These are phyloP conservation scores for Chymomyza caudatula DNA, from an alignment of 2,888 invertebrate species.

Conservation along the genomic window DNA sequence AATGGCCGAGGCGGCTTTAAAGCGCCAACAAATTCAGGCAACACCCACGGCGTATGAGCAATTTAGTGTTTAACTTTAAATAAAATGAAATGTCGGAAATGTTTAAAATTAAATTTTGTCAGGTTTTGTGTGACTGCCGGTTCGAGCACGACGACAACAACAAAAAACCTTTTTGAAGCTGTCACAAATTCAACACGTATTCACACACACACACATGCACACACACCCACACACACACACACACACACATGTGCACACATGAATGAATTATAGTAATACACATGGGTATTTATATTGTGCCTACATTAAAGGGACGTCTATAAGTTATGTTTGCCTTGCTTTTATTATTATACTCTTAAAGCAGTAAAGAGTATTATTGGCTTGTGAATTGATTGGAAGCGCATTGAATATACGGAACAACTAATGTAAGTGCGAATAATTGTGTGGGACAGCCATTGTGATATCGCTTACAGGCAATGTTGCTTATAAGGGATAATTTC, in stretches of 20 bases:
- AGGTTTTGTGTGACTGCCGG: background rate
- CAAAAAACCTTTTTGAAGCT: slow-evolving; percentile 27
- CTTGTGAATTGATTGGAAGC: background rate
- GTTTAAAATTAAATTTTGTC: background rate
- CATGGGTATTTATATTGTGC: slow-evolving; percentile 23
- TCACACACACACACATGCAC: background rate
- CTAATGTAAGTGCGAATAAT: background rate
- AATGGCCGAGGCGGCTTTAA: background rate
- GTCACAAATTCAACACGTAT: slow-evolving; percentile 31
- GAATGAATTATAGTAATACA: slow-evolving; percentile 41
- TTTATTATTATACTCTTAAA: background rate
- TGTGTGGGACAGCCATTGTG: no score
- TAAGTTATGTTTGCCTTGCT: background rate
- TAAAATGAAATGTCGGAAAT: background rate
- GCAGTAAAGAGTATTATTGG: background rate
- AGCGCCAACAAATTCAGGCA: background rate
- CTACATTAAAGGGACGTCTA: slow-evolving; percentile 10
- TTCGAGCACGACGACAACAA: background rate
- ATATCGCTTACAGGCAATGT: no score
- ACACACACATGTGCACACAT: background rate
- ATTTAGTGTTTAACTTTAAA: background rate
- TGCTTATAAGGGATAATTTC: no score
- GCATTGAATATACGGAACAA: background rate
- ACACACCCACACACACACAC: background rate
- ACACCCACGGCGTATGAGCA: background rate